Conservation (phyloP, 1,140 invertebrate genomes). For the Calycopis cecrops region DNA sequence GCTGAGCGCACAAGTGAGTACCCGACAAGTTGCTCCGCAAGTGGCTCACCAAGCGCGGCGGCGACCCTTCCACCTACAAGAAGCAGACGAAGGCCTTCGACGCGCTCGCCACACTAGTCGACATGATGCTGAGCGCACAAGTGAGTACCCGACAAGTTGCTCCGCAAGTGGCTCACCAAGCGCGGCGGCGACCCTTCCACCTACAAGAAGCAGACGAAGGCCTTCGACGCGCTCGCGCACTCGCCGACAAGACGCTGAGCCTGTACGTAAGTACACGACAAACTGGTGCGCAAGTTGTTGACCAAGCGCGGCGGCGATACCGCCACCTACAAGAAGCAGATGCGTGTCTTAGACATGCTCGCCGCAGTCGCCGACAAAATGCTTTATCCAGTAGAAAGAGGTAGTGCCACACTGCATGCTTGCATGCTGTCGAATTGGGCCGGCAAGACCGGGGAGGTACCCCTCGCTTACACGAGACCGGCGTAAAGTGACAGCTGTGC, state of each 20-base stretch:
- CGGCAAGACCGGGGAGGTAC: too few species aligned
- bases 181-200: slow-evolving; percentile 53
- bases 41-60: slow-evolving; percentile 52
- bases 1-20: slow-evolving; percentile 50
- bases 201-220: slow-evolving; percentile 57
- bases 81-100: slow-evolving; percentile 59
- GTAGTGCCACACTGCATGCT: too few species aligned
- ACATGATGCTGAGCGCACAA: slow-evolving; percentile 52
- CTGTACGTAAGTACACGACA: slow-evolving; percentile 43
- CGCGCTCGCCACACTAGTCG: slow-evolving; percentile 47
- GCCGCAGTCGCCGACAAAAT: too few species aligned
- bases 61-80: slow-evolving; percentile 54
- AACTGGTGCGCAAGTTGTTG: too few species aligned
- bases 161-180: slow-evolving; percentile 50
- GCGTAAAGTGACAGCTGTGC: too few species aligned
- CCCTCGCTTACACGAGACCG: too few species aligned
- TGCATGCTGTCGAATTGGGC: too few species aligned
- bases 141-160: slow-evolving; percentile 36
- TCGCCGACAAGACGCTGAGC: slow-evolving; percentile 49
- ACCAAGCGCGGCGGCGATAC: too few species aligned
- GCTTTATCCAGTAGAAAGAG: too few species aligned
- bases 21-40: slow-evolving; percentile 35
- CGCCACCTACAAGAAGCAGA: too few species aligned
- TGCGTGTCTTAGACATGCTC: too few species aligned
- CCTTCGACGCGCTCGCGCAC: slow-evolving; percentile 55